A percentile compares a stretch with the other conserved stretches of the same genome.
phyloP scores from a whole-genome alignment of 2,797 vertebrate species.

The Gobio occitaniae region DNA sequence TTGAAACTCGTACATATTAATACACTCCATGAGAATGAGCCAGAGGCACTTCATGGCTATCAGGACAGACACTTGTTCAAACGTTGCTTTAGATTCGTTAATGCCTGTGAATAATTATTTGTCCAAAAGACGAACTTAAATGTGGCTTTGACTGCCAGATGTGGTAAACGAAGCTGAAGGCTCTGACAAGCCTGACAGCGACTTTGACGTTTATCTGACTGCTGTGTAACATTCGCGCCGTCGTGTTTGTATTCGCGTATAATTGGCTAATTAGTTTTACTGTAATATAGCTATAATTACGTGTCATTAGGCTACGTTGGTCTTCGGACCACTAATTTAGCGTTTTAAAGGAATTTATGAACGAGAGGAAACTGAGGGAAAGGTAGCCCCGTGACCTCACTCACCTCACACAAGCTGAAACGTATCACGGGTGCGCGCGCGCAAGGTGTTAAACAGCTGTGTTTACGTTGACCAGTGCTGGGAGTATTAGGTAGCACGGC shows the following conservation, averaged over 20 bases:
- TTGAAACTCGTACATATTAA: slow-evolving; percentile 12
- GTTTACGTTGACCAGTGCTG: slow-evolving; percentile 82
- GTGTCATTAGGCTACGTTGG: slow-evolving; percentile 14
- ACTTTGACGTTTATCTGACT: slow-evolving; percentile 41
- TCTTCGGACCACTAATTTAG: not conserved
- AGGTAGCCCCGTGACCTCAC: slow-evolving; percentile 64
- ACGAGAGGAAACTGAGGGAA: slow-evolving; percentile 58
- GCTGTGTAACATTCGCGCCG: slow-evolving; percentile 6
- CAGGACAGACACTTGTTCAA: slow-evolving; percentile 23
- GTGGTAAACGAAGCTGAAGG: slow-evolving; percentile 39
- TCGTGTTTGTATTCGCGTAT: slow-evolving; percentile 23
- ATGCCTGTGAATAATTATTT: slow-evolving; percentile 52
- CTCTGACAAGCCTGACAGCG: slow-evolving; percentile 43
- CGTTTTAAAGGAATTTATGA: slow-evolving; percentile 1
- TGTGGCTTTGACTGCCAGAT: slow-evolving; percentile 43
- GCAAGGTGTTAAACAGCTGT: slow-evolving; percentile 84
- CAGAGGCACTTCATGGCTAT: slow-evolving; percentile 28
- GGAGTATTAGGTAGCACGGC: slow-evolving; percentile 81
- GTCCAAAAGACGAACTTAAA: slow-evolving; percentile 46
- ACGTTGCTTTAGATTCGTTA: slow-evolving; percentile 22
- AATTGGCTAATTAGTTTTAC: slow-evolving; percentile 39
- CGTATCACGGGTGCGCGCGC: slow-evolving; percentile 77
- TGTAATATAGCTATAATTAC: slow-evolving; percentile 46
- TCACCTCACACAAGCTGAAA: slow-evolving; percentile 63
- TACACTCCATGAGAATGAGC: slow-evolving; percentile 6